These are phyloP conservation scores for Cepaea nemoralis DNA, from an alignment of 1,140 invertebrate genomes.

Conservation along the genomic window DNA sequence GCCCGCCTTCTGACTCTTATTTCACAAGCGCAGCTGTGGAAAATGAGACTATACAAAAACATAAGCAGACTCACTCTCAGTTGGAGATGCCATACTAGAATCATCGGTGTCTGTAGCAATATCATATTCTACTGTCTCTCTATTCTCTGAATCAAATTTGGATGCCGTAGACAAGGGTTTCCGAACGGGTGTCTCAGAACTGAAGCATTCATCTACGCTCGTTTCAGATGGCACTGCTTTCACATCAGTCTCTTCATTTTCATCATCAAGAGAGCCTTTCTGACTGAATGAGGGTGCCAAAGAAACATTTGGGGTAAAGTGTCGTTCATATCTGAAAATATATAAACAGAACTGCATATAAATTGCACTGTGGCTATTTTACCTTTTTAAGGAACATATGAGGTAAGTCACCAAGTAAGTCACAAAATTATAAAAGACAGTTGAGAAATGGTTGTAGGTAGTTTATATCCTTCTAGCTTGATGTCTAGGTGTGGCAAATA, in stretches of 20 bases:
- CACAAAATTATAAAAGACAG: too few species aligned
- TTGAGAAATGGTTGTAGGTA: too few species aligned
- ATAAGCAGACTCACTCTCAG: constrained; percentile 51
- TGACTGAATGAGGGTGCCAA: constrained; percentile 61
- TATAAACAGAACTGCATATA: constrained; percentile 18
- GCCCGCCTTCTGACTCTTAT: too few species aligned
- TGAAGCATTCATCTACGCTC: background rate
- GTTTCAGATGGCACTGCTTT: constrained; percentile 1
- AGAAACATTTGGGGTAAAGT: constrained; percentile 70
- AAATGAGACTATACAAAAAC: background rate
- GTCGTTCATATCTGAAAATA: constrained; percentile 64
- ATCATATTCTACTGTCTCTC: constrained; percentile 58
- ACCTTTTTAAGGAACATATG: too few species aligned
- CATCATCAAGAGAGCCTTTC: constrained; percentile 47
- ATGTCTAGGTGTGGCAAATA: too few species aligned
- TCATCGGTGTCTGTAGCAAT: constrained; percentile 62
- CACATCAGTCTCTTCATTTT: constrained; percentile 29
- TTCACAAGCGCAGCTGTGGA: too few species aligned
- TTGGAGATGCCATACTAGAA: constrained; percentile 56
- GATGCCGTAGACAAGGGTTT: background rate
- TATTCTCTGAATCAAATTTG: background rate
- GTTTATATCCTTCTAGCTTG: too few species aligned
- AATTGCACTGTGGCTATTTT: too few species aligned
- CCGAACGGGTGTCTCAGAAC: constrained; percentile 8
- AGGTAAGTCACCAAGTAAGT: too few species aligned